These are phyloP conservation scores for Lithophane socia DNA, from an alignment of 2,888 invertebrate genomes.

Conservation along the genomic window DNA sequence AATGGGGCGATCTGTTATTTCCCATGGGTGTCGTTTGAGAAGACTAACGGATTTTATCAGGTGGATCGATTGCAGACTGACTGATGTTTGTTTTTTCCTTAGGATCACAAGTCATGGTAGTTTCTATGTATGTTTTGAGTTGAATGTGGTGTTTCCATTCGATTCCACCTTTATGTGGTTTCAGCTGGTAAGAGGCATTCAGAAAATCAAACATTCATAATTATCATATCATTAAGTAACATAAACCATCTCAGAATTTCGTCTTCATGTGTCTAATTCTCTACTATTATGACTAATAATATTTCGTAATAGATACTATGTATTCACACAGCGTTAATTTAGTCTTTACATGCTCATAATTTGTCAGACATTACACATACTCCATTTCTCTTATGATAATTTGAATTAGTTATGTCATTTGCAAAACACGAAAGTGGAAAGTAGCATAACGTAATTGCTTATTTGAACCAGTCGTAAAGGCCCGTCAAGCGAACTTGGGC, in stretches of 20 bases:
- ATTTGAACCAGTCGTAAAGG: conserved; percentile 44
- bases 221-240: conserved; percentile 35
- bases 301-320: conserved; percentile 36
- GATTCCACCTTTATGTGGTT: background rate
- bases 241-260: conserved; percentile 25
- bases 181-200: conserved; percentile 1
- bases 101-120: background rate
- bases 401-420: conserved; percentile 49
- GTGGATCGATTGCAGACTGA: conserved; percentile 15
- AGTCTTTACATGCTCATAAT: conserved; percentile 41
- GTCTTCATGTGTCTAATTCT: conserved; percentile 26
- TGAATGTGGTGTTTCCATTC: background rate
- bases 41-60: conserved; percentile 27
- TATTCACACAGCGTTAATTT: conserved; percentile 39
- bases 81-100: conserved; percentile 24
- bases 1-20: conserved; percentile 36
- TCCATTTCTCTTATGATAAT: conserved; percentile 63
- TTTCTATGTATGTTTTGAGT: background rate
- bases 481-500: conserved; percentile 32
- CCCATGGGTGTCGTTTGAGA: conserved; percentile 36
- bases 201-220: conserved; percentile 26
- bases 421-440: conserved; percentile 57
- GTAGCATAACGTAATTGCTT: conserved; percentile 54
- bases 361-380: conserved; percentile 36
- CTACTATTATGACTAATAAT: conserved; percentile 36